Evolutionary conservation across 2,888 invertebrate genomes (phyloP).

Genomic region (Rotaria sp.): DNA sequence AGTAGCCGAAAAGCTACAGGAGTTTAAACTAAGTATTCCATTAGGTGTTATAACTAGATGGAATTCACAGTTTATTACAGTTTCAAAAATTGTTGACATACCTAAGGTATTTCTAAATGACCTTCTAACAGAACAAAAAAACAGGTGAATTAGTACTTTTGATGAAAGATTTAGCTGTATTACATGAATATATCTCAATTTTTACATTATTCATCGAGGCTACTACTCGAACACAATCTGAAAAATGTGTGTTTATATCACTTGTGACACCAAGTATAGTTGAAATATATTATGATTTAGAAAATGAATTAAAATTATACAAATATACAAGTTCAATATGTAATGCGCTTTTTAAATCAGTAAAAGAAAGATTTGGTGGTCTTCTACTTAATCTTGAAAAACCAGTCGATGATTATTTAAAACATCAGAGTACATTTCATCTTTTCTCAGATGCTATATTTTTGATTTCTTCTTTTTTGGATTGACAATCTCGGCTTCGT

Average conservation of each 20-base stretch:
- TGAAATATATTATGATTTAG: neutral
- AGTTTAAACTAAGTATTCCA: neutral
- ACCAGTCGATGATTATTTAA: neutral
- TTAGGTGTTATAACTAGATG: neutral
- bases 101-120: no score
- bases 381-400: neutral
- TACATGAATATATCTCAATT: no score
- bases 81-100: no score
- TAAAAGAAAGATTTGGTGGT: neutral
- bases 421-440: neutral
- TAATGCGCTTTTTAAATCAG: neutral
- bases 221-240: conserved; percentile 2
- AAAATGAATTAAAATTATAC: neutral
- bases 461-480: neutral
- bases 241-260: neutral
- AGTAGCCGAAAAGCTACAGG: neutral
- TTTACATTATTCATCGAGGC: neutral
- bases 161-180: no score
- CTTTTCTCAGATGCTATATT: conserved; percentile 5
- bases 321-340: neutral
- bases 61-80: no score
- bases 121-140: no score
- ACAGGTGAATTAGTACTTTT: no score
- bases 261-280: neutral
- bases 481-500: neutral